These are phyloP conservation scores for Eristalis pertinax DNA, from an alignment of 2,888 invertebrate species.

Conservation along the genomic window DNA sequence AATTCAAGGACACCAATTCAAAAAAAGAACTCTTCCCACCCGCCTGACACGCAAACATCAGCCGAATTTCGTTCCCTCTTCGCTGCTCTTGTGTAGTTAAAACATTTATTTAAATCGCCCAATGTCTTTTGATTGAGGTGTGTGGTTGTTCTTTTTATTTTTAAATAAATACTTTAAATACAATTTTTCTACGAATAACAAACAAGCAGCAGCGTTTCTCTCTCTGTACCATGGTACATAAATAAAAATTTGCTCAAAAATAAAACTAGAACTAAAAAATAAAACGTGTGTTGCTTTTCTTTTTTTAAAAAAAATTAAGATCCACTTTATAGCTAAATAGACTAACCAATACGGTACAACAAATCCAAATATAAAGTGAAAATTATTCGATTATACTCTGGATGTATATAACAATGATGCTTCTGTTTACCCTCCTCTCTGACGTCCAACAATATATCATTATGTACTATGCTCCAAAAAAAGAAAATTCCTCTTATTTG, in stretches of 20 bases:
- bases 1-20: slow-evolving; percentile 54
- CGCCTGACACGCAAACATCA: slow-evolving; percentile 39
- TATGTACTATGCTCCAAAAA: slow-evolving; percentile 70
- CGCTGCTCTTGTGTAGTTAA: slow-evolving; percentile 48
- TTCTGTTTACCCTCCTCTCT: slow-evolving; percentile 54
- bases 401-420: slow-evolving; percentile 54
- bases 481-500: slow-evolving; percentile 37
- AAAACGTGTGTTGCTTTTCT: slow-evolving; percentile 50
- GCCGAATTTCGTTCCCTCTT: not conserved
- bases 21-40: slow-evolving; percentile 65
- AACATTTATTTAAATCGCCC: slow-evolving; percentile 69
- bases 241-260: slow-evolving; percentile 57
- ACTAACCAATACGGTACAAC: slow-evolving; percentile 62
- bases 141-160: slow-evolving; percentile 62
- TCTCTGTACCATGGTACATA: slow-evolving; percentile 50
- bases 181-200: slow-evolving; percentile 69
- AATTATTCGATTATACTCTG: slow-evolving; percentile 56
- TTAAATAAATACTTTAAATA: slow-evolving; percentile 72
- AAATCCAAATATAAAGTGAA: slow-evolving; percentile 65
- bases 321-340: slow-evolving; percentile 60
- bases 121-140: slow-evolving; percentile 67
- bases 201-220: slow-evolving; percentile 63
- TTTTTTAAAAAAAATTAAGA: slow-evolving; percentile 46
- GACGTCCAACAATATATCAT: slow-evolving; percentile 54
- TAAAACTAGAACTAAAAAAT: slow-evolving; percentile 35